Evolutionary conservation across 2,888 invertebrate species (phyloP), one percentile per base, ranked within the genome.

Genomic region (Drosophila barbarae): DNA sequence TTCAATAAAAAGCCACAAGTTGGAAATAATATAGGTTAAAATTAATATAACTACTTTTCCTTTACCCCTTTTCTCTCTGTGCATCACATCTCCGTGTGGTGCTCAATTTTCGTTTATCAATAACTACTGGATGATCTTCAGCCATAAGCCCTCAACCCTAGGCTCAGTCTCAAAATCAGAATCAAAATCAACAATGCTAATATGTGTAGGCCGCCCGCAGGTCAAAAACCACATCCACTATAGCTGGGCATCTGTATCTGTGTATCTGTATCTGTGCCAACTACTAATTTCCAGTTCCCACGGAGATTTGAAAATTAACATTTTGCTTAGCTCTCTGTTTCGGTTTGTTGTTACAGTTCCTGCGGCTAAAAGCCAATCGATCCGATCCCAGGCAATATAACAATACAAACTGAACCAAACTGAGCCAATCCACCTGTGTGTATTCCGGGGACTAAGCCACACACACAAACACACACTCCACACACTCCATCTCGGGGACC

Each of bases 241-340:
- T 41, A 9, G 12, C 53, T 30, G 21, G 36, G 36, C 46, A 38
- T 63, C 38, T 64, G 32, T 30, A 15, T n/a, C n/a, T 18, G 46
- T 18, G 46, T 46, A 38, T 12, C 21, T 56, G 52, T 55, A 34
- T 71, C 38, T 77, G 64, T 76, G 66, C 65, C 69, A 77, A 70
- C 71, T 71, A 80, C 77, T 73, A 77, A 84, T 84, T 80, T 77
- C 66, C 65, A 77, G 74, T 85, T 85, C 86, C 85, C 85, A 85
- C 85, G 85, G 77, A 86, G 86, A 85, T 86, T 82, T 84, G 51
- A 71, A 86, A 84, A 84, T 84, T 86, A 84, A 84, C 86, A 86
- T 84, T 81, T 84, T 64, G 79, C 70, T 74, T 53, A 36, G 51
- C 50, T 67, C 56, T 55, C 7, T 44, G 39, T 12, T 39, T 35